Conservation (phyloP, 2,797 vertebrate species). For the Sciurus vulgaris region DNA sequence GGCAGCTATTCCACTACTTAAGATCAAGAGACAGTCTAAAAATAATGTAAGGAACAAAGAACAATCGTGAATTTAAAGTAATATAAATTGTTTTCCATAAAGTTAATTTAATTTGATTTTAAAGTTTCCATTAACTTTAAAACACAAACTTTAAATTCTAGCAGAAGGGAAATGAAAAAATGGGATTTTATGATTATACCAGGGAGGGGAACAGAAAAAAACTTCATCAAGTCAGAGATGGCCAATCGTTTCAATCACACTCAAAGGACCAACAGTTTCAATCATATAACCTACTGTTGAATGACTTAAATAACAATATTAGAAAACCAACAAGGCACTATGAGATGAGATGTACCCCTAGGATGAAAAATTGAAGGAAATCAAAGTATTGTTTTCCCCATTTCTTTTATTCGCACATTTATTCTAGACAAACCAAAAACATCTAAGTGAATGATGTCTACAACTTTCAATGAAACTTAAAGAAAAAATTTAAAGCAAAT, state of each 20-base stretch:
- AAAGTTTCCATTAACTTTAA: slow-evolving; percentile 26
- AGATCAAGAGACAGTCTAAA: too few relatives aligned
- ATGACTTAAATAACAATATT: neutral
- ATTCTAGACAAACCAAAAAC: neutral
- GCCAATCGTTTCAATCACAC: neutral
- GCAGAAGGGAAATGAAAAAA: neutral
- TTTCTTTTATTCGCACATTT: neutral
- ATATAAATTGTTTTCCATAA: neutral
- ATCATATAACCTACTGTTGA: neutral
- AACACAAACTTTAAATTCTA: neutral
- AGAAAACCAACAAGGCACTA: neutral
- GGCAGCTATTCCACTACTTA: neutral
- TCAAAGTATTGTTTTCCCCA: neutral
- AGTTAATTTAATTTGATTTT: slow-evolving; percentile 31
- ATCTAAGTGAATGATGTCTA: neutral
- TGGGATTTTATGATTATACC: neutral
- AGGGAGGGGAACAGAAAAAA: neutral
- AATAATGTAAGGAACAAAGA: neutral
- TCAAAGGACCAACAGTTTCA: neutral
- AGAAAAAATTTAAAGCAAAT: slow-evolving; percentile 26
- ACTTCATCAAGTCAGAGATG: neutral
- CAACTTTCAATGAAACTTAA: slow-evolving; percentile 36
- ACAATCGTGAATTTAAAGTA: slow-evolving; percentile 1
- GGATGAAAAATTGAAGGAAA: neutral
- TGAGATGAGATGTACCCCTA: neutral